Evolutionary conservation across 2,113 vertebrate genomes (phyloP).

Genomic region (Machaerirhynchus nigripectus): DNA sequence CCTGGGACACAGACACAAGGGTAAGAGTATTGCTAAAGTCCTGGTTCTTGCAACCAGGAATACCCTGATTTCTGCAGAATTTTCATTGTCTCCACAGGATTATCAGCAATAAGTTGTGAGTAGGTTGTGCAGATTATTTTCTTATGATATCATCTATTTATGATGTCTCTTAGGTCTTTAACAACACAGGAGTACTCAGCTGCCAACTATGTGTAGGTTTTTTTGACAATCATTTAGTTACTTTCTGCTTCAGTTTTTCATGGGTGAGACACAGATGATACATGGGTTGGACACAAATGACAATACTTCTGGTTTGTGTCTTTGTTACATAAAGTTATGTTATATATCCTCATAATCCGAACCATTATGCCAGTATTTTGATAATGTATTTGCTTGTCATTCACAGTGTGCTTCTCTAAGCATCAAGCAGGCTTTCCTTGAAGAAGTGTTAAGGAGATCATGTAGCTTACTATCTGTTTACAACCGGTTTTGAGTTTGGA

Average conservation of each 20-base stretch:
- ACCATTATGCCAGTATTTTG: background rate
- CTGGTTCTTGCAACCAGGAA: background rate
- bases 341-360: background rate
- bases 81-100: background rate
- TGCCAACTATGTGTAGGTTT: background rate
- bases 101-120: background rate
- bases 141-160: background rate
- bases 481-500: background rate
- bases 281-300: background rate
- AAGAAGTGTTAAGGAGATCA: background rate
- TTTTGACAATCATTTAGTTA: background rate
- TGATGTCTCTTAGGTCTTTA: background rate
- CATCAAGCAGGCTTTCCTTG: background rate
- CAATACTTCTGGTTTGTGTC: background rate
- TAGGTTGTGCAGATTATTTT: background rate
- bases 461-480: background rate
- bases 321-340: background rate
- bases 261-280: background rate
- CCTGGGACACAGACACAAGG: constrained; percentile 25
- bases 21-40: background rate
- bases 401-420: background rate
- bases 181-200: background rate
- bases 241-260: background rate
- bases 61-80: background rate
- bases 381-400: background rate